phyloP scores from a whole-genome alignment of 1,140 invertebrate genomes.

The Magallana gigas region DNA sequence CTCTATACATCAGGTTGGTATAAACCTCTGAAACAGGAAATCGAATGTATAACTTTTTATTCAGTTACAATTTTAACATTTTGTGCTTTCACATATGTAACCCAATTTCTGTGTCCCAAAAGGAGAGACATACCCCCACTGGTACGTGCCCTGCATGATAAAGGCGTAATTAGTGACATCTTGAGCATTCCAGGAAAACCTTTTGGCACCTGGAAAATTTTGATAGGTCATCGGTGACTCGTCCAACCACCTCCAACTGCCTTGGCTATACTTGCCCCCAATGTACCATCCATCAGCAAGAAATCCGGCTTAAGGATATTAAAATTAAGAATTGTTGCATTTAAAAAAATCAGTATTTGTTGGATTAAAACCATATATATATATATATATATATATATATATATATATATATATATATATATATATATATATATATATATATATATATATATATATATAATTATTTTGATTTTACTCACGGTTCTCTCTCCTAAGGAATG shows the following conservation, averaged over 20 bases:
- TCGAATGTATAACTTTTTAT: neutral
- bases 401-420: no score
- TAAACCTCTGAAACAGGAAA: no score
- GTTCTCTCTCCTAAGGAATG: neutral
- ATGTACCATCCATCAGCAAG: slow-evolving; percentile 2
- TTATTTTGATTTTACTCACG: neutral
- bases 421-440: no score
- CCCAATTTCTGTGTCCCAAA: neutral
- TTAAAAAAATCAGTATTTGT: no score
- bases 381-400: no score
- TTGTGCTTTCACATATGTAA: neutral
- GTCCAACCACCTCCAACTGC: neutral
- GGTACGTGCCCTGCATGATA: neutral
- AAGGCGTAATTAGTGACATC: slow-evolving; percentile 9
- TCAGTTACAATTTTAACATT: neutral
- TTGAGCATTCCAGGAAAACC: neutral
- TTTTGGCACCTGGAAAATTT: neutral
- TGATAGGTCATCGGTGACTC: neutral
- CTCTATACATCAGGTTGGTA: no score
- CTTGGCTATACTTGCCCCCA: neutral
- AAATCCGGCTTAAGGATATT: neutral
- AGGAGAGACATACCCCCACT: neutral
- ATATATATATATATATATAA: no score
- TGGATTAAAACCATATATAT: no score
- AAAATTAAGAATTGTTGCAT: no score